phyloP scores from a whole-genome alignment of 2,797 vertebrate species.

The Leptatherina wallacei region DNA sequence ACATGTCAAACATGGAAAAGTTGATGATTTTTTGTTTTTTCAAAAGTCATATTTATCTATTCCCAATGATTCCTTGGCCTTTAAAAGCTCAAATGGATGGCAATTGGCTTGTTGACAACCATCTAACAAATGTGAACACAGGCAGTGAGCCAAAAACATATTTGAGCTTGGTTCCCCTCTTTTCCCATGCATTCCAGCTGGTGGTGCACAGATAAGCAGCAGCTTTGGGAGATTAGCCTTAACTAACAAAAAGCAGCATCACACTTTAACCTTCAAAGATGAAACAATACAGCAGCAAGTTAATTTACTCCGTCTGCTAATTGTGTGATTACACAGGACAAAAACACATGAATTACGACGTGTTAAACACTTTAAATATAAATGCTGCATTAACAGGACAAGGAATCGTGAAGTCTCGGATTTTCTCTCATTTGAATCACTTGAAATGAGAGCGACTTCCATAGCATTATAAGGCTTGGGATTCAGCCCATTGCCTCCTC shows the following conservation, averaged over 20 bases:
- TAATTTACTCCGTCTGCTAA: slow-evolving; percentile 34
- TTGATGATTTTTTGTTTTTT: background rate
- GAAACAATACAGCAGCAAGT: slow-evolving; percentile 37
- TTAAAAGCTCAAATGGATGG: slow-evolving; percentile 25
- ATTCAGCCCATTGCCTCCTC: slow-evolving; percentile 13
- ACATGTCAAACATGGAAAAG: background rate
- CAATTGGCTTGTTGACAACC: slow-evolving; percentile 50
- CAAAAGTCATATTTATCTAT: slow-evolving; percentile 16
- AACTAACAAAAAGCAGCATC: slow-evolving; percentile 49
- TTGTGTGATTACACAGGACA: slow-evolving; percentile 29
- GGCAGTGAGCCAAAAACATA: slow-evolving; percentile 59
- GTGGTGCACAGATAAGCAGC: slow-evolving; percentile 70
- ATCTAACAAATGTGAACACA: slow-evolving; percentile 49
- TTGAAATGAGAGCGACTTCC: slow-evolving; percentile 18
- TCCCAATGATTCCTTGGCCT: slow-evolving; percentile 16
- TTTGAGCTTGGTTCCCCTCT: slow-evolving; percentile 49
- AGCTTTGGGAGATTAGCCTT: slow-evolving; percentile 58
- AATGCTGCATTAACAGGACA: slow-evolving; percentile 3
- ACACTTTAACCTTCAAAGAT: slow-evolving; percentile 49
- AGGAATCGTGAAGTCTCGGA: background rate
- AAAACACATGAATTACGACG: slow-evolving; percentile 34
- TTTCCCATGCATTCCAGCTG: slow-evolving; percentile 76
- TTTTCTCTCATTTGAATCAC: slow-evolving; percentile 6
- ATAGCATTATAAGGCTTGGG: slow-evolving; percentile 24
- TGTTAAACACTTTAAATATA: slow-evolving; percentile 27